phyloP scores from a whole-genome alignment of 2,113 vertebrate genomes.

The Sphaerodactylus townsendi region DNA sequence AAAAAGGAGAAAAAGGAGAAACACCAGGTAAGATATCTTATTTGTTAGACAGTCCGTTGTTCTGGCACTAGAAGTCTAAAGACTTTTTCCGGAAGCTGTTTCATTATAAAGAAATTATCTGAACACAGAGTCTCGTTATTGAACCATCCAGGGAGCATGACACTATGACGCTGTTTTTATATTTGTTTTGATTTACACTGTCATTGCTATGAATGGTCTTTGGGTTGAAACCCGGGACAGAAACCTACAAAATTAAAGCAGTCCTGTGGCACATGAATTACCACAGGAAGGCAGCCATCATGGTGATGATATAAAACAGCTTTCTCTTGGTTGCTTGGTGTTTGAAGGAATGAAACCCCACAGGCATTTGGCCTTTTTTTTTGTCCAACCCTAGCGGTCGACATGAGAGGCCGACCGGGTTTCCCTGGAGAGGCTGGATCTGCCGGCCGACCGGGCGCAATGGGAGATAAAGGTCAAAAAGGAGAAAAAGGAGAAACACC shows the following conservation, averaged over 20 bases:
- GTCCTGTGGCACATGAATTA: too few species aligned
- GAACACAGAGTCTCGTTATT: too few species aligned
- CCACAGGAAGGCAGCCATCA: neutral
- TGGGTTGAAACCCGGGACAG: too few species aligned
- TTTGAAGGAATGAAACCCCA: neutral
- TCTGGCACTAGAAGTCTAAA: too few species aligned
- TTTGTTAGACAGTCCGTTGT: neutral
- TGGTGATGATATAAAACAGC: neutral
- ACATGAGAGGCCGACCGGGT: neutral
- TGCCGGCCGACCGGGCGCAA: neutral
- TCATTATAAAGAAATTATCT: too few species aligned
- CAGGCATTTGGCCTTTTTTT: neutral
- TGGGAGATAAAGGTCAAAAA: conserved; percentile 24
- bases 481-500: neutral
- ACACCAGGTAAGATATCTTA: conserved; percentile 5
- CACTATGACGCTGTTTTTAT: too few species aligned
- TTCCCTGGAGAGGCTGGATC: conserved; percentile 23
- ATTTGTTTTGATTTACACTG: too few species aligned
- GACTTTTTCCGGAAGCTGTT: too few species aligned
- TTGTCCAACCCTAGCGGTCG: conserved; percentile 10
- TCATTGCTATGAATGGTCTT: too few species aligned
- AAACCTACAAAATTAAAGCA: too few species aligned
- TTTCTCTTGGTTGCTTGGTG: neutral
- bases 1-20: conserved; percentile 23
- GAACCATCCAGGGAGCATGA: too few species aligned